phyloP scores from a whole-genome alignment of 2,113 vertebrate species.

The Paramormyrops kingsleyae region DNA sequence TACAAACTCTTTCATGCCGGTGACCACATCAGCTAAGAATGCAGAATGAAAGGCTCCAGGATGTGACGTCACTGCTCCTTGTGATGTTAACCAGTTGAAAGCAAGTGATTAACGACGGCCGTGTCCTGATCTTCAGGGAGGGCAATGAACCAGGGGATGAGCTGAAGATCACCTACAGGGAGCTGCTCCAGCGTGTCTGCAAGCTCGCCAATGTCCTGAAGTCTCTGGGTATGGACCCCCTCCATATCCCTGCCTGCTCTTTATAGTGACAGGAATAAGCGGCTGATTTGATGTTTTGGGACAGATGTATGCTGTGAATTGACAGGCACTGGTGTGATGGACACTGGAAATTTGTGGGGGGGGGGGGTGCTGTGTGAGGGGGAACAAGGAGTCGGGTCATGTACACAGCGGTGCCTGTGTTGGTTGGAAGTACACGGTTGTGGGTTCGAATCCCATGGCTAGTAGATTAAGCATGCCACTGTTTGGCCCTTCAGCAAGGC shows the following conservation, averaged over 20 bases:
- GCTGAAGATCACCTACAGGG: constrained; percentile 74
- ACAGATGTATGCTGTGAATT: background rate
- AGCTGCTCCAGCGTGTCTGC: constrained; percentile 82
- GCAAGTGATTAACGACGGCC: background rate
- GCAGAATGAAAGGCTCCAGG: background rate
- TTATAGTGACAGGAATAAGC: background rate
- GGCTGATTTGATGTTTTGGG: background rate
- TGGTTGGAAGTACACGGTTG: background rate
- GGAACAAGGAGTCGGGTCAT: background rate
- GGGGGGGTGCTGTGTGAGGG: background rate
- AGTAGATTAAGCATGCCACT: background rate
- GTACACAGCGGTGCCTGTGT: background rate
- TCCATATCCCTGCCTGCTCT: background rate
- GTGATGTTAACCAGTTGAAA: background rate
- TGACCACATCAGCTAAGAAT: background rate
- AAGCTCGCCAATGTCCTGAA: constrained; percentile 85
- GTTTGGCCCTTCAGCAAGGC: background rate
- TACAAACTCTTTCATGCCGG: background rate
- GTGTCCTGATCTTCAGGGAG: constrained; percentile 64
- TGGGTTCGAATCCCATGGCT: background rate
- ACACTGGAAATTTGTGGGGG: background rate
- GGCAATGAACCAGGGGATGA: constrained; percentile 86
- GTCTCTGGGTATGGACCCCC: constrained; percentile 64
- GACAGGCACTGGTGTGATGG: background rate
- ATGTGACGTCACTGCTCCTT: background rate